A percentile compares a stretch with the other conserved stretches of the same genome.
These are phyloP conservation scores for Albula glossodonta DNA, from an alignment of 2,113 vertebrate species.

Conservation along the genomic window DNA sequence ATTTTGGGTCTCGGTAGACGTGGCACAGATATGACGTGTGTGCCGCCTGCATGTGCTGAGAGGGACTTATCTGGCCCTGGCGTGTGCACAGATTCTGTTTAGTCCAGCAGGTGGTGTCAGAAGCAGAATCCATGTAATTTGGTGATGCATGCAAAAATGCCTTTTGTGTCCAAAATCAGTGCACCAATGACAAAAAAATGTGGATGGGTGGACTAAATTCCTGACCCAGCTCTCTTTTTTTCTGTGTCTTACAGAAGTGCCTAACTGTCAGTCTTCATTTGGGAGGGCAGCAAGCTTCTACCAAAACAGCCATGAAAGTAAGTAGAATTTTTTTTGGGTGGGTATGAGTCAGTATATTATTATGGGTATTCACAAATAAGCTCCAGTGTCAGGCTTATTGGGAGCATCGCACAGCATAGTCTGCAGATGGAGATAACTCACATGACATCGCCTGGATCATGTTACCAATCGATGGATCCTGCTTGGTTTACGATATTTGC, in stretches of 20 bases:
- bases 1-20: slow-evolving; percentile 49
- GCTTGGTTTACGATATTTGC: neutral
- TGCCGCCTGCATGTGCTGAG: slow-evolving; percentile 24
- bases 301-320: slow-evolving; percentile 86
- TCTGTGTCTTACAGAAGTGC: slow-evolving; percentile 84
- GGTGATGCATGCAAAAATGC: no score
- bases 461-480: neutral
- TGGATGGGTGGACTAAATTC: neutral
- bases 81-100: slow-evolving; percentile 3
- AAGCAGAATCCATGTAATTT: neutral
- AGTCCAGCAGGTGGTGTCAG: slow-evolving; percentile 24
- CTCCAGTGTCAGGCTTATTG: no score
- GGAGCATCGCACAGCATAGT: neutral
- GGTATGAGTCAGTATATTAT: neutral
- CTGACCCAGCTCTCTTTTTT: neutral
- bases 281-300: slow-evolving; percentile 81
- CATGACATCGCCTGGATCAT: slow-evolving; percentile 26
- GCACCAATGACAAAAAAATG: neutral
- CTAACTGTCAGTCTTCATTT: slow-evolving; percentile 92
- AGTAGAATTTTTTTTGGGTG: slow-evolving; percentile 46
- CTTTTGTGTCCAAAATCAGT: no score
- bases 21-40: slow-evolving; percentile 35
- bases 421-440: slow-evolving; percentile 22
- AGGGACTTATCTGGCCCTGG: slow-evolving; percentile 23
- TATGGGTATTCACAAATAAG: neutral